Percentiles rank a stretch among this genome's conserved stretches.
phyloP scores from a whole-genome alignment of 2,113 vertebrate genomes.

The Heterotilapia buettikoferi region DNA sequence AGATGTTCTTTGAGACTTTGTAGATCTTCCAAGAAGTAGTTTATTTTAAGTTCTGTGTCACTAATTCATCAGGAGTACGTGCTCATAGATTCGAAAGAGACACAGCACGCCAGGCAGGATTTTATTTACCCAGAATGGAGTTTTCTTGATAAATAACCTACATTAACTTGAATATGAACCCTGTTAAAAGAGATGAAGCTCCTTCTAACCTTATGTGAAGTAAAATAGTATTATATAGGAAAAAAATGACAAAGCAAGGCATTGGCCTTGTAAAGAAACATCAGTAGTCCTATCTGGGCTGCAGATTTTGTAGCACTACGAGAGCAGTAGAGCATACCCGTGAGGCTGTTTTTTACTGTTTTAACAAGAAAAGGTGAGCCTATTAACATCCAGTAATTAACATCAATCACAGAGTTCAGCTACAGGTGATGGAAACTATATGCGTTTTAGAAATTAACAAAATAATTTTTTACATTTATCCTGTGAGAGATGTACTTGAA shows the following conservation, averaged over 20 bases:
- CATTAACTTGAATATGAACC: not conserved
- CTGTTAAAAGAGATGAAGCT: not conserved
- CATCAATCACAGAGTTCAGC: not conserved
- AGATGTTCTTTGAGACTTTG: conserved; percentile 1
- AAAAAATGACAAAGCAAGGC: not conserved
- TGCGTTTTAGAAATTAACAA: not conserved
- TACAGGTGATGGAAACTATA: not conserved
- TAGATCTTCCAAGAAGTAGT: not conserved
- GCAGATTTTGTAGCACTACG: not conserved
- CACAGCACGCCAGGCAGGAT: not conserved
- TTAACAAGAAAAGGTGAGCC: not conserved
- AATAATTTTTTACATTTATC: not conserved
- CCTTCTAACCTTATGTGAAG: not conserved
- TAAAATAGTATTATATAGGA: not conserved
- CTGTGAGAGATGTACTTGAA: not conserved
- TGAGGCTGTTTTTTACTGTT: not conserved
- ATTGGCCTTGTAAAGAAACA: not conserved
- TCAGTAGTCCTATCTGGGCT: not conserved
- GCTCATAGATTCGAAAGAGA: not conserved
- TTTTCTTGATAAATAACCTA: not conserved
- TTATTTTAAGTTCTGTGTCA: not conserved
- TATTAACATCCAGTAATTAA: not conserved
- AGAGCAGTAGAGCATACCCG: not conserved
- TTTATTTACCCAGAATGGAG: not conserved
- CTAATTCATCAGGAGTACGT: not conserved